These are phyloP conservation scores for Toxonevra muliebris DNA, from an alignment of 2,888 invertebrate species.

Conservation along the genomic window DNA sequence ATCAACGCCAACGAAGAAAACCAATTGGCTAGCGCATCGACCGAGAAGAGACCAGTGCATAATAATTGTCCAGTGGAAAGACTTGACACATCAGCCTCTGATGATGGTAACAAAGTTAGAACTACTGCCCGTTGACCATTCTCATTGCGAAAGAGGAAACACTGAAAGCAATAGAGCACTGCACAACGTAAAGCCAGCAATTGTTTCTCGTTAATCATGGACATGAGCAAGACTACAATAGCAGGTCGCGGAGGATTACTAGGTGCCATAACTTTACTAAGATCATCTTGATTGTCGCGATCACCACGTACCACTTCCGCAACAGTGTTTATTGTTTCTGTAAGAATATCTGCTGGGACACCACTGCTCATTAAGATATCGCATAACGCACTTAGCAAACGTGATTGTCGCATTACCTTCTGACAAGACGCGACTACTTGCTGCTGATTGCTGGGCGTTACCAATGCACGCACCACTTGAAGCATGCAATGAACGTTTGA, in stretches of 20 bases:
- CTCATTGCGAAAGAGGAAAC: constrained; percentile 93
- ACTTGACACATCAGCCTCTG: constrained; percentile 76
- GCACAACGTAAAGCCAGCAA: constrained; percentile 89
- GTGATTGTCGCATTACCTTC: constrained; percentile 85
- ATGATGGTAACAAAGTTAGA: constrained; percentile 90
- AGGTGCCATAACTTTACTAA: constrained; percentile 90
- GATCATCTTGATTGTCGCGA: constrained; percentile 88
- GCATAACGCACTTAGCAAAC: constrained; percentile 83
- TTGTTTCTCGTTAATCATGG: constrained; percentile 99
- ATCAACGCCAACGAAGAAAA: constrained; percentile 91
- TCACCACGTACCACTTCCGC: constrained; percentile 92
- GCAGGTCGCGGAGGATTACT: constrained; percentile 93
- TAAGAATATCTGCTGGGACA: constrained; percentile 94
- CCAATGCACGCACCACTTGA: constrained; percentile 88
- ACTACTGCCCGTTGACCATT: constrained; percentile 87
- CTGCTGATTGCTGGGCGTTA: constrained; percentile 91
- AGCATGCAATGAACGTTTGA: constrained; percentile 94
- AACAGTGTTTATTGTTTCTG: constrained; percentile 95
- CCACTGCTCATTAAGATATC: constrained; percentile 95
- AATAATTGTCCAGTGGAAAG: constrained; percentile 87
- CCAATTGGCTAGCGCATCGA: constrained; percentile 92
- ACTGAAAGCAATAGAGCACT: constrained; percentile 97
- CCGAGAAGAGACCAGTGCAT: constrained; percentile 90
- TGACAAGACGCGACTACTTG: constrained; percentile 86
- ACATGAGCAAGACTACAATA: constrained; percentile 93